Evolutionary conservation across 2,797 vertebrate species (phyloP), one percentile per base, ranked within the genome.

Genomic region (Phaenicophaeus curvirostris): DNA sequence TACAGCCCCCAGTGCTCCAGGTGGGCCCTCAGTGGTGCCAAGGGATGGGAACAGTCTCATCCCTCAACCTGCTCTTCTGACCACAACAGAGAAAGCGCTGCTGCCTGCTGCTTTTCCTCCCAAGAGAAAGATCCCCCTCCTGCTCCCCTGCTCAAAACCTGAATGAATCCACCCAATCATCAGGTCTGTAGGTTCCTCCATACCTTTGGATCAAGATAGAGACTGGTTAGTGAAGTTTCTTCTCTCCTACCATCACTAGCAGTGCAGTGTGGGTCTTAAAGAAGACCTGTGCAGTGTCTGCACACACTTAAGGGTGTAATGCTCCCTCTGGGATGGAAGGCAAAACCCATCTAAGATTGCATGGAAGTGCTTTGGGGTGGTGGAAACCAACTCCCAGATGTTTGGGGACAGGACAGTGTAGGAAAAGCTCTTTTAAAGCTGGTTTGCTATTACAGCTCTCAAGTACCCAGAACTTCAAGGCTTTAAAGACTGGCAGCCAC

Each of bases 301-400:
- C 39, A 1, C 18, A 31, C n/a, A n/a, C 39, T 39, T 39, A 25
- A 19, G 27, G 19, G 11, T 16, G 27, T 1, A 7, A n/a, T 51
- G 17, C 2, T 1, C 15, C 8, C 0, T 2, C 16, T 46, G 15
- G 39, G 11, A 57, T 0, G 1, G 21, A 12, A 20, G 35, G 8
- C 16, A 62, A 8, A 39, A 42, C 13, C n/a, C 23, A 13, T 4
- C 30, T 16, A 9, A 17, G 39, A 62, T 20, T 3, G 2, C 7
- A 31, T 14, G 24, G 19, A 44, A 23, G 15, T 39, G 14, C 59
- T 63, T 1, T 65, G 33, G 63, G 39, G 28, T 16, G 5, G 9
- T 41, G 27, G 25, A 46, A 53, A 78, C 58, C 4, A 31, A 39
- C 14, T 82, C 30, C 39, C 17, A 30, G 30, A 27, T 4, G 2